Conservation (phyloP, 2,888 invertebrate genomes). For the Byasa hedistus region DNA sequence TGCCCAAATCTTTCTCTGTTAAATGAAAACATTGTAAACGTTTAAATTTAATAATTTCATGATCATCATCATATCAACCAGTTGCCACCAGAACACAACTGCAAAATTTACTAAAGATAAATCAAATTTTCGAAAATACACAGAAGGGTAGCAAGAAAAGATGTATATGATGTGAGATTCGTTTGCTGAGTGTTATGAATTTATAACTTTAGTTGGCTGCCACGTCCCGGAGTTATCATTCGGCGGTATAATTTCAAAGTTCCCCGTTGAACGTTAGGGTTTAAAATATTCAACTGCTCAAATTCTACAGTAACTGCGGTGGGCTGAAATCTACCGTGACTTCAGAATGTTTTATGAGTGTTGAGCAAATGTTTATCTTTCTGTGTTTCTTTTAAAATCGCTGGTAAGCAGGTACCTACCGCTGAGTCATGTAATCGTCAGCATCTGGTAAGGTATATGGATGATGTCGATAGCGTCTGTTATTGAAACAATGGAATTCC, state of each 20-base stretch:
- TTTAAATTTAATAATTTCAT: too few relatives aligned
- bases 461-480: conserved; percentile 36
- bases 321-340: conserved; percentile 31
- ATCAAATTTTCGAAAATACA: too few relatives aligned
- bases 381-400: background rate
- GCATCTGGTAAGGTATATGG: conserved; percentile 35
- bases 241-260: conserved; percentile 43
- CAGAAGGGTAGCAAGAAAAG: too few relatives aligned
- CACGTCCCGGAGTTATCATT: conserved; percentile 39
- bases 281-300: conserved; percentile 50
- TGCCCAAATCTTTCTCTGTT: background rate
- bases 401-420: background rate
- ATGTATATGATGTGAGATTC: conserved; percentile 62
- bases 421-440: conserved; percentile 12
- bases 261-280: conserved; percentile 41
- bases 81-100: too few relatives aligned
- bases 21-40: background rate
- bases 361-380: too few relatives aligned
- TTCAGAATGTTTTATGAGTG: conserved; percentile 21
- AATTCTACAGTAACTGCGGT: conserved; percentile 34
- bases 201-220: conserved; percentile 49
- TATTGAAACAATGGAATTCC: conserved; percentile 61
- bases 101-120: too few relatives aligned
- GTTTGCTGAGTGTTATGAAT: conserved; percentile 58
- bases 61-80: too few relatives aligned